Percentiles rank a stretch among this genome's conserved stretches.
phyloP scores from a whole-genome alignment of 2,888 invertebrate genomes.

The Argyra leucocephala region DNA sequence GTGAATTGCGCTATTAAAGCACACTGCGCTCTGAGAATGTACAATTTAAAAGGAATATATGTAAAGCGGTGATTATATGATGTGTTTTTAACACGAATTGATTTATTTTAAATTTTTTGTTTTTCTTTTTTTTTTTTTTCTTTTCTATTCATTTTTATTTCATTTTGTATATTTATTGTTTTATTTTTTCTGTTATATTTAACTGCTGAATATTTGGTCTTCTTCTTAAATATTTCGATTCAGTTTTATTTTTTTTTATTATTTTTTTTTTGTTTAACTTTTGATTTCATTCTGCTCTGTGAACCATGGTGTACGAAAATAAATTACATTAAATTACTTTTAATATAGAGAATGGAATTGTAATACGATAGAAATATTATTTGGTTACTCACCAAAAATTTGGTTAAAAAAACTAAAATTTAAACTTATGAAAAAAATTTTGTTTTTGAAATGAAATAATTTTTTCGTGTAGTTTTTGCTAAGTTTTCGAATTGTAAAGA shows the following conservation, averaged over 20 bases:
- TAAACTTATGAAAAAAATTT: too few species aligned
- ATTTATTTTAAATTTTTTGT: not conserved
- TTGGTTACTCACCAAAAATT: too few species aligned
- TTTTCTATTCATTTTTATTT: too few species aligned
- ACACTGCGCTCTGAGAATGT: not conserved
- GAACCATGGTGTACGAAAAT: not conserved
- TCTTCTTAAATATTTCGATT: not conserved
- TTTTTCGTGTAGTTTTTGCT: too few species aligned
- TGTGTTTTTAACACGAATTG: not conserved
- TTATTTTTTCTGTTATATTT: not conserved
- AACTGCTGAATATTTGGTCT: not conserved
- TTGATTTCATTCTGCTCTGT: slow-evolving; percentile 4
- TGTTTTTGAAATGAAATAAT: too few species aligned
- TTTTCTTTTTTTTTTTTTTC: not conserved
- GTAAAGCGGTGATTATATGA: not conserved
- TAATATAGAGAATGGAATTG: too few species aligned
- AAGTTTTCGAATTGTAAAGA: too few species aligned
- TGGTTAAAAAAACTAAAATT: too few species aligned
- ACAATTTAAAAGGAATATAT: not conserved
- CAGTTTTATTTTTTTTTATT: not conserved
- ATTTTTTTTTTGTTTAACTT: not conserved
- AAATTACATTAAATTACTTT: not conserved
- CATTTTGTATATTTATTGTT: not conserved
- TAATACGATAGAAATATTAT: too few species aligned
- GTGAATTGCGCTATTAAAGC: not conserved